Percentiles rank a stretch among this genome's conserved stretches.
Conservation (phyloP, 1,140 invertebrate genomes). For the Drosophila orosa region DNA sequence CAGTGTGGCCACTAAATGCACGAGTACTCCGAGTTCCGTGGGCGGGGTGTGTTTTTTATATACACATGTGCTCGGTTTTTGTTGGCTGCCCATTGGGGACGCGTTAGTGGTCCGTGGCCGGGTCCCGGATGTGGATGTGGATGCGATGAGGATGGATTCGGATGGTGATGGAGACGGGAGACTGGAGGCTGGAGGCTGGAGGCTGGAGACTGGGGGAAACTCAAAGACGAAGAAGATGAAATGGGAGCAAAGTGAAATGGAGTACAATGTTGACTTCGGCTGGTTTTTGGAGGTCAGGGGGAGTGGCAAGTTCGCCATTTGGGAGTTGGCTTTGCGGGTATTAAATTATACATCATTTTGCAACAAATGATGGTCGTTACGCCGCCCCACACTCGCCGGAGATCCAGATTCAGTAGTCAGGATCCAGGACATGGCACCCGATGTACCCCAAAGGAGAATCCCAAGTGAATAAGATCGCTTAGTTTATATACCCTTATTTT, state of each 20-base stretch:
- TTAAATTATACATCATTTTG: slow-evolving; percentile 84
- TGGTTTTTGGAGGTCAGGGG: slow-evolving; percentile 75
- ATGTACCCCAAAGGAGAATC: neutral
- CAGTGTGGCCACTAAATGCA: slow-evolving; percentile 70
- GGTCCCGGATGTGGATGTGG: slow-evolving; percentile 47
- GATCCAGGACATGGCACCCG: neutral
- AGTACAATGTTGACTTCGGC: slow-evolving; percentile 70
- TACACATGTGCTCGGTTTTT: slow-evolving; percentile 71
- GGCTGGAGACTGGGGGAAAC: neutral
- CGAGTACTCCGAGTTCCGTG: slow-evolving; percentile 62
- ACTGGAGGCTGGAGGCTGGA: slow-evolving; percentile 1
- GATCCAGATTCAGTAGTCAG: slow-evolving; percentile 5
- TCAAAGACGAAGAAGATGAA: slow-evolving; percentile 30
- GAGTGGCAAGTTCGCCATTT: slow-evolving; percentile 50
- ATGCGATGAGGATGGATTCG: slow-evolving; percentile 15
- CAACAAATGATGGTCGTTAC: slow-evolving; percentile 84
- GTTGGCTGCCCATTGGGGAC: slow-evolving; percentile 80
- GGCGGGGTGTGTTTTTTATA: slow-evolving; percentile 62
- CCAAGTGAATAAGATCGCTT: neutral
- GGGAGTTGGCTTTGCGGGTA: slow-evolving; percentile 83
- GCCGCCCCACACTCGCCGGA: slow-evolving; percentile 15
- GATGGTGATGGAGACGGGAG: slow-evolving; percentile 39
- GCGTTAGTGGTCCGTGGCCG: slow-evolving; percentile 78
- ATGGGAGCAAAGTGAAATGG: slow-evolving; percentile 53
- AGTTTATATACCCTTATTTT: neutral